Conservation (phyloP, 2,888 invertebrate species). For the Chaitophorus viminalis region DNA sequence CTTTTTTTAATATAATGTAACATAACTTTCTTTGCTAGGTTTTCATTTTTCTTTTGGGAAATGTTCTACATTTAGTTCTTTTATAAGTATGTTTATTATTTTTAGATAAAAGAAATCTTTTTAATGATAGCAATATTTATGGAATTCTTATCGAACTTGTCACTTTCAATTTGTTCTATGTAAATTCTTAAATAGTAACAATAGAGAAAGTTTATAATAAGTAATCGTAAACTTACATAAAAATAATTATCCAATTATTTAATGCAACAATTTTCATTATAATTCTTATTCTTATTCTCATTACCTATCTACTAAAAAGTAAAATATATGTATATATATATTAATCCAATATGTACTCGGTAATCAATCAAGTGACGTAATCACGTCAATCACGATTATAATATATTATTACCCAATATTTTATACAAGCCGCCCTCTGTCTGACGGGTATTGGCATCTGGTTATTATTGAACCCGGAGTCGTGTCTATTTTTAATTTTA, state of each 20-base stretch:
- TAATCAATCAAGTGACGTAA: conserved; percentile 42
- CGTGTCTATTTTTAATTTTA: conserved; percentile 54
- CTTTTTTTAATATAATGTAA: not conserved
- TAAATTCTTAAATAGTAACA: conserved; percentile 27
- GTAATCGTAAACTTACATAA: conserved; percentile 21
- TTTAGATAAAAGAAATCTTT: conserved; percentile 1
- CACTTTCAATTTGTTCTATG: conserved; percentile 46
- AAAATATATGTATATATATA: not conserved
- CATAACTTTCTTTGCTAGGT: conserved; percentile 21
- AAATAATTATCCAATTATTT: conserved; percentile 13
- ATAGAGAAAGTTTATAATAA: conserved; percentile 32
- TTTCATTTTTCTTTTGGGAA: not conserved
- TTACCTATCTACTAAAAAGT: not conserved
- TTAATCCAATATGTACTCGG: not conserved
- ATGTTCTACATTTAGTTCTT: conserved; percentile 1
- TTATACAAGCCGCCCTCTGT: not conserved
- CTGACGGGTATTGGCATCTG: conserved; percentile 32
- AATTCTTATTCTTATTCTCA: no score
- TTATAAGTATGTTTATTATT: not conserved
- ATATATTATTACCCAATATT: conserved; percentile 2
- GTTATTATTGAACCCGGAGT: conserved; percentile 18
- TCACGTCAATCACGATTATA: conserved; percentile 36
- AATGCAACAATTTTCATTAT: not conserved
- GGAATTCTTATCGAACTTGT: conserved; percentile 12
- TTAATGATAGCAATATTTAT: conserved; percentile 13